phyloP scores from a whole-genome alignment of 2,113 vertebrate species.

The Smithornis capensis region DNA sequence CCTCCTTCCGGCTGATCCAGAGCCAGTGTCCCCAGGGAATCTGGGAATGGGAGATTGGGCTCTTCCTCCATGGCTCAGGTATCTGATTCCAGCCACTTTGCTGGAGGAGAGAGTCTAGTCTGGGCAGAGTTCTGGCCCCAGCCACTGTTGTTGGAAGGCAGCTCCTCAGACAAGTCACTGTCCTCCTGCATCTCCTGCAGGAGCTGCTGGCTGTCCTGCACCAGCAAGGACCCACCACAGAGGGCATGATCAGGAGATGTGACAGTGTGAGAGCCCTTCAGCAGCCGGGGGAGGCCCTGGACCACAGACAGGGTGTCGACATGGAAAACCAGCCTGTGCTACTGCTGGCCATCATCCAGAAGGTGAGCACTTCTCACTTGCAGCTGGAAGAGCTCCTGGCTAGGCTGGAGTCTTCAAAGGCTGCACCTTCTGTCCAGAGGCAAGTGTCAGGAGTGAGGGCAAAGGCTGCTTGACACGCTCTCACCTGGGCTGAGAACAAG shows the following conservation, averaged over 20 bases:
- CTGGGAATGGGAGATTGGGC: neutral
- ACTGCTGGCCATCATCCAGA: too few species aligned
- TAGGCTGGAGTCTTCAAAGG: too few species aligned
- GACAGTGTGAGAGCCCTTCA: too few species aligned
- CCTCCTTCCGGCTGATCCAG: too few species aligned
- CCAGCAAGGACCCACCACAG: neutral
- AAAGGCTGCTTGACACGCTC: rapidly evolving
- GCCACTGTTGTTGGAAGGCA: neutral
- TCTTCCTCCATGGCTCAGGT: neutral
- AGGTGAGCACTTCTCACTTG: too few species aligned
- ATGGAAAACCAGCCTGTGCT: too few species aligned
- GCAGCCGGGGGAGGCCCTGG: too few species aligned
- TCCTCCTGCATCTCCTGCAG: neutral
- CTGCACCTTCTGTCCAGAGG: too few species aligned
- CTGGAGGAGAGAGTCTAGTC: neutral
- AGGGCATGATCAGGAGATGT: too few species aligned
- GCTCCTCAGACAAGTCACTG: neutral
- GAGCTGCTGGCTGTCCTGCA: neutral
- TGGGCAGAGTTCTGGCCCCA: neutral
- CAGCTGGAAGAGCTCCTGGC: too few species aligned
- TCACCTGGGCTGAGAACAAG: neutral
- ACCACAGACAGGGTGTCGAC: too few species aligned
- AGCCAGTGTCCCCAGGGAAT: neutral
- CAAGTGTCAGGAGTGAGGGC: too few species aligned
- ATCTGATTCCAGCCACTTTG: neutral